Evolutionary conservation across 1,140 invertebrate genomes (phyloP).

Genomic region (Drosophila leontia): DNA sequence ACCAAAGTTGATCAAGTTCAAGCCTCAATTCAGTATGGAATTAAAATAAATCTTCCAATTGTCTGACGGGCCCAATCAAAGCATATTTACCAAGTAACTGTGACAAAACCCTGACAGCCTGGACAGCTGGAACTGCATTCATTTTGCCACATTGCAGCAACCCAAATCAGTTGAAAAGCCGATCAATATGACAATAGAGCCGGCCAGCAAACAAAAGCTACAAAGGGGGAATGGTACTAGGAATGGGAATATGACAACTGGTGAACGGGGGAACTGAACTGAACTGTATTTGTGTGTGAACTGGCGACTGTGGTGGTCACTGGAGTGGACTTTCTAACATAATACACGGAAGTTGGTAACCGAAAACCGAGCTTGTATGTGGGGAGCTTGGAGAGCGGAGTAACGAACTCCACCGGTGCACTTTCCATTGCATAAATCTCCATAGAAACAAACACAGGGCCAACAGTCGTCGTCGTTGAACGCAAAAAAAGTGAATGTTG

Average conservation of each 20-base stretch:
- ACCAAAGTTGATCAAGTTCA: conserved; percentile 2
- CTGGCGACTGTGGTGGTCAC: conserved; percentile 24
- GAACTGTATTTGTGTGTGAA: background rate
- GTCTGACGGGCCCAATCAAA: conserved; percentile 12
- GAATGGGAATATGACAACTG: conserved; percentile 18
- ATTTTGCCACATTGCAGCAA: conserved; percentile 43
- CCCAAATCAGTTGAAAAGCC: conserved; percentile 53
- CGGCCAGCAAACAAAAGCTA: conserved; percentile 35
- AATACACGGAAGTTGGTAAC: conserved; percentile 81
- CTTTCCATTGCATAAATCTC: conserved; percentile 67
- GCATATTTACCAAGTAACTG: conserved; percentile 3
- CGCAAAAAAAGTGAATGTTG: conserved; percentile 66
- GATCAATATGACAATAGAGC: conserved; percentile 56
- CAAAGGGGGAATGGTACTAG: conserved; percentile 8
- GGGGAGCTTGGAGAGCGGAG: conserved; percentile 14
- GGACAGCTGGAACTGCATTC: conserved; percentile 28
- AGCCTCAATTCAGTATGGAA: background rate
- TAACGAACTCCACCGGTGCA: conserved; percentile 49
- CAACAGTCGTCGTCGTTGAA: conserved; percentile 11
- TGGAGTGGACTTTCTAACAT: conserved; percentile 70
- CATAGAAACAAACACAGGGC: conserved; percentile 31
- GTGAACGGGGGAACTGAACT: conserved; percentile 20
- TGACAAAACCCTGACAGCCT: conserved; percentile 6
- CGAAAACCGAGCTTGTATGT: conserved; percentile 53
- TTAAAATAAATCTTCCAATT: conserved; percentile 22